Conservation (phyloP, 2,113 vertebrate genomes). For the Sphyrna mokarran region DNA sequence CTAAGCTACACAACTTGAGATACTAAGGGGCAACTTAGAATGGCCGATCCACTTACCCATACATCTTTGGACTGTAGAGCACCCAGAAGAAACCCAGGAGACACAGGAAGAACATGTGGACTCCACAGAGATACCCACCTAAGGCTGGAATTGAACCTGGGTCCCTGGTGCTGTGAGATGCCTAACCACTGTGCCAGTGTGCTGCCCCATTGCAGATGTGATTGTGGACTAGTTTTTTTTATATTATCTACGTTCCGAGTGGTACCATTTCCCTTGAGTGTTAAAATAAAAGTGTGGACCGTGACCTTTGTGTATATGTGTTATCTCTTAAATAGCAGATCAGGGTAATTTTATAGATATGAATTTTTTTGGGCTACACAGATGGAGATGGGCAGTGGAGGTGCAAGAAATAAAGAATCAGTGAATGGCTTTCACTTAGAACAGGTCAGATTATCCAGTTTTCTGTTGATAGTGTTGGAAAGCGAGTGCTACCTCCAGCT, state of each 20-base stretch:
- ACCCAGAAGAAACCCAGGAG: no score
- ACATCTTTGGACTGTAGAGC: no score
- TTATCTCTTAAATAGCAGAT: neutral
- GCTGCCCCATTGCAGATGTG: neutral
- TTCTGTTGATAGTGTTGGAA: neutral
- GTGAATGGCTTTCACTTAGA: neutral
- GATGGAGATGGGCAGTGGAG: neutral
- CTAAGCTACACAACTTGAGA: no score
- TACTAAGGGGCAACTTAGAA: no score
- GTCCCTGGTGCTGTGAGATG: no score
- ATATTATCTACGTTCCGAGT: neutral
- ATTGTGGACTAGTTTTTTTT: neutral
- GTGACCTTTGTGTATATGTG: neutral
- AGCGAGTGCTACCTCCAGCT: neutral
- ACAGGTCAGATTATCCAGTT: neutral
- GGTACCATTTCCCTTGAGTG: neutral
- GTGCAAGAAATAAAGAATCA: neutral
- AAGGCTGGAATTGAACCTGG: no score
- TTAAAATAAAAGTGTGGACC: neutral
- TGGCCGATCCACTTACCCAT: no score
- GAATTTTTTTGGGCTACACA: neutral
- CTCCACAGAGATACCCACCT: no score
- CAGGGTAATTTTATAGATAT: neutral
- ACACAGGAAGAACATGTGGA: no score
- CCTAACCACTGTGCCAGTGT: no score